A percentile compares a stretch with the other conserved stretches of the same genome.
Conservation (phyloP, 2,797 vertebrate genomes). For the Miichthys miiuy region DNA sequence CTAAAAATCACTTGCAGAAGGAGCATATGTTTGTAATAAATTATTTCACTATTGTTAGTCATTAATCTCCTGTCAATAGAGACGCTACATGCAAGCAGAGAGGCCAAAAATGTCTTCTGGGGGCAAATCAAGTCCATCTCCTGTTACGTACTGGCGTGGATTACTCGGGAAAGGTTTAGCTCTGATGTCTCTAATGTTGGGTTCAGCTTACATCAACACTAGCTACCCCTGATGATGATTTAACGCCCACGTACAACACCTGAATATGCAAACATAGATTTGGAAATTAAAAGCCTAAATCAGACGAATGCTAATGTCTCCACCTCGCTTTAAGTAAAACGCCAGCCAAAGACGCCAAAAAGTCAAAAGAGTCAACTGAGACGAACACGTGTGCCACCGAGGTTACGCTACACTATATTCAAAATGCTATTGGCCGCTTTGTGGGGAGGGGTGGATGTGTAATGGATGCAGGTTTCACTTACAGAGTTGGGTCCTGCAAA, state of each 20-base stretch:
- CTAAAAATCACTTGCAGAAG: background rate
- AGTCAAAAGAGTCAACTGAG: background rate
- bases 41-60: background rate
- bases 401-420: background rate
- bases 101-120: background rate
- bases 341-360: background rate
- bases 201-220: background rate
- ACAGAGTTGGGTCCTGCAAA: conserved; percentile 16
- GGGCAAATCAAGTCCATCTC: background rate
- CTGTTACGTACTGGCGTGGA: background rate
- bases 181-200: background rate
- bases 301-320: background rate
- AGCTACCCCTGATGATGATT: too few relatives aligned
- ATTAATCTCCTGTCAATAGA: background rate
- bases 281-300: background rate
- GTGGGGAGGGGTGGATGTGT: background rate
- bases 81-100: background rate
- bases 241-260: background rate
- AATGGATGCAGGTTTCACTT: conserved; percentile 19
- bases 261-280: background rate
- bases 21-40: background rate
- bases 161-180: background rate
- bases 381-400: background rate
- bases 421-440: background rate
- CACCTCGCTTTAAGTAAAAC: background rate